Percentiles rank a stretch among this genome's conserved stretches.
These are phyloP conservation scores for Anthonomus grandis DNA, from an alignment of 1,140 invertebrate genomes.

Conservation along the genomic window DNA sequence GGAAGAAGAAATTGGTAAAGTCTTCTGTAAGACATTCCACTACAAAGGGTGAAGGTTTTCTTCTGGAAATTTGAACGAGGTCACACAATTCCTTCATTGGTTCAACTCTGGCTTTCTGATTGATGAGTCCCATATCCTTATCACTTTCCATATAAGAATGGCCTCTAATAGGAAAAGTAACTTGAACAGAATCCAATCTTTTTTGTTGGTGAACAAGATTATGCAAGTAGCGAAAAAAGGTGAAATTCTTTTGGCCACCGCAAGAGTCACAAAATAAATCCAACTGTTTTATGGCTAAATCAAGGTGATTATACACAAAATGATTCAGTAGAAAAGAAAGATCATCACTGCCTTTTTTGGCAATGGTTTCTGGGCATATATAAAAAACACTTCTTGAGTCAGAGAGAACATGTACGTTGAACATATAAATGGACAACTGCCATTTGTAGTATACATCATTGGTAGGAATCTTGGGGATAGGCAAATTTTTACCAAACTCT, in stretches of 20 bases:
- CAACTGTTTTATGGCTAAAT: constrained; percentile 14
- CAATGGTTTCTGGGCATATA: constrained; percentile 28
- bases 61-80: too few relatives aligned
- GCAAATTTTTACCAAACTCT: constrained; percentile 34
- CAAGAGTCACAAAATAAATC: constrained; percentile 37
- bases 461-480: constrained; percentile 32
- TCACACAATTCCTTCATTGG: too few relatives aligned
- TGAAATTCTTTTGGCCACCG: constrained; percentile 39
- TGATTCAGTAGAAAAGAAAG: constrained; percentile 34
- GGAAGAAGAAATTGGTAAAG: too few relatives aligned
- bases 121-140: constrained; percentile 36
- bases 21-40: too few relatives aligned
- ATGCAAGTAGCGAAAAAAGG: constrained; percentile 25
- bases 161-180: constrained; percentile 29
- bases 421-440: constrained; percentile 32
- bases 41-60: too few relatives aligned
- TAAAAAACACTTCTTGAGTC: constrained; percentile 27
- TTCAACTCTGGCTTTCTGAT: constrained; percentile 30
- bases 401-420: constrained; percentile 35
- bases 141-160: constrained; percentile 39
- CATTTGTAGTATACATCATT: constrained; percentile 40
- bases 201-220: constrained; percentile 11
- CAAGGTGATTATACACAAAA: constrained; percentile 28
- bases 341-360: constrained; percentile 34
- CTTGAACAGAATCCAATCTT: constrained; percentile 20